phyloP scores from a whole-genome alignment of 2,113 vertebrate genomes.

The Microcebus jonahi region DNA sequence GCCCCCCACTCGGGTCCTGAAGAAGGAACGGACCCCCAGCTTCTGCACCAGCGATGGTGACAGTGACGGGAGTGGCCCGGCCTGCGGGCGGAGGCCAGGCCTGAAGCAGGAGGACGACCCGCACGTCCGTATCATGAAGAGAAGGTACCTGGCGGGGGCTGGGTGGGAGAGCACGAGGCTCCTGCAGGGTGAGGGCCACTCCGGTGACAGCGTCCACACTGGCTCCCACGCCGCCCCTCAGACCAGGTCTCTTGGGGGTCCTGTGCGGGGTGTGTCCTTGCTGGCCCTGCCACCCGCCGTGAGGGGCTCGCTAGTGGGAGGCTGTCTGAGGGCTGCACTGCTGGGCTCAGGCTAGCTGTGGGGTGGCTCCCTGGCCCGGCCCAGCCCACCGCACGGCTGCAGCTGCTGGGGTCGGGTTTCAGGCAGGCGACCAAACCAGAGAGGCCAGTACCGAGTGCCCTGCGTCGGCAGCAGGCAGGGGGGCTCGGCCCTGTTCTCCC shows the following conservation, averaged over 20 bases:
- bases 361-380: neutral
- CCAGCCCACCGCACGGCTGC: neutral
- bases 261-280: neutral
- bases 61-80: slow-evolving; percentile 91
- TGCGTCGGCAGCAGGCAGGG: neutral
- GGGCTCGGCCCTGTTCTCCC: slow-evolving; percentile 67
- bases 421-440: slow-evolving; percentile 79
- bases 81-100: slow-evolving; percentile 90
- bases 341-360: neutral
- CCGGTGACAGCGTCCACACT: neutral
- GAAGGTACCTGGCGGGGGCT: slow-evolving; percentile 86
- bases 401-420: slow-evolving; percentile 88
- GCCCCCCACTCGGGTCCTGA: slow-evolving; percentile 91
- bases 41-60: slow-evolving; percentile 93
- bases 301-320: neutral
- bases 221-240: neutral
- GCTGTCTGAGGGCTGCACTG: no score
- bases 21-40: slow-evolving; percentile 92
- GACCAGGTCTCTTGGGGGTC: neutral
- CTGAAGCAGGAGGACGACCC: slow-evolving; percentile 95
- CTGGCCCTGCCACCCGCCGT: neutral
- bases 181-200: neutral
- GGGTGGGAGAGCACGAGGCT: neutral
- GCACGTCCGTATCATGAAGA: slow-evolving; percentile 96
- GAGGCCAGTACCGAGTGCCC: neutral